These are phyloP conservation scores for Oncorhynchus tshawytscha DNA, from an alignment of 2,113 vertebrate species.

Conservation along the genomic window DNA sequence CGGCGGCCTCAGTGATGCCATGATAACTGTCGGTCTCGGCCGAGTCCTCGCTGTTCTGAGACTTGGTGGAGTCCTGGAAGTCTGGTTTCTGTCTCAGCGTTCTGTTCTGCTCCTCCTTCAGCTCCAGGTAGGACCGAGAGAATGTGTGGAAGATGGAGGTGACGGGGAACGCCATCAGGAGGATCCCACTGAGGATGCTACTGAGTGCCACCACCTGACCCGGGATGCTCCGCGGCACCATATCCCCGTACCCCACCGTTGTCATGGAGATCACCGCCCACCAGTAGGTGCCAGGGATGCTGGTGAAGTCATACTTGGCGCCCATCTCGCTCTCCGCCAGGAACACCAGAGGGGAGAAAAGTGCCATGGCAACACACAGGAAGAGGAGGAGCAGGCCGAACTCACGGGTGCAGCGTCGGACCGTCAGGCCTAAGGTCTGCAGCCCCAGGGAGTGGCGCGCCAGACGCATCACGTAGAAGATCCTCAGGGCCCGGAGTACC, in stretches of 20 bases:
- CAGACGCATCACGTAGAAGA: slow-evolving; percentile 93
- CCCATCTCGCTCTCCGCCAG: slow-evolving; percentile 93
- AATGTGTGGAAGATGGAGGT: slow-evolving; percentile 98
- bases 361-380: slow-evolving; percentile 93
- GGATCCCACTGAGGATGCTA: slow-evolving; percentile 95
- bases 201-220: slow-evolving; percentile 95
- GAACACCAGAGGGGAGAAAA: slow-evolving; percentile 90
- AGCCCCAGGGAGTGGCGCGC: slow-evolving; percentile 91
- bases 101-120: slow-evolving; percentile 88
- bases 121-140: slow-evolving; percentile 91
- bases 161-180: slow-evolving; percentile 97
- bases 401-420: slow-evolving; percentile 87
- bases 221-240: slow-evolving; percentile 94
- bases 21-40: slow-evolving; percentile 62
- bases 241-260: slow-evolving; percentile 95
- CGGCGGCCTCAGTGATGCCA: slow-evolving; percentile 44
- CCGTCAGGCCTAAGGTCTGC: slow-evolving; percentile 90
- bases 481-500: slow-evolving; percentile 88
- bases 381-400: slow-evolving; percentile 92
- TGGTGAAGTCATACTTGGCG: slow-evolving; percentile 94
- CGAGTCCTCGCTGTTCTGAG: slow-evolving; percentile 75
- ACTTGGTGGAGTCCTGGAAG: slow-evolving; percentile 77
- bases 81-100: slow-evolving; percentile 72
- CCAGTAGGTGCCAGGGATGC: slow-evolving; percentile 94
- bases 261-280: slow-evolving; percentile 99